Conservation (phyloP, 2,888 invertebrate species). For the Choristoneura rosaceana region DNA sequence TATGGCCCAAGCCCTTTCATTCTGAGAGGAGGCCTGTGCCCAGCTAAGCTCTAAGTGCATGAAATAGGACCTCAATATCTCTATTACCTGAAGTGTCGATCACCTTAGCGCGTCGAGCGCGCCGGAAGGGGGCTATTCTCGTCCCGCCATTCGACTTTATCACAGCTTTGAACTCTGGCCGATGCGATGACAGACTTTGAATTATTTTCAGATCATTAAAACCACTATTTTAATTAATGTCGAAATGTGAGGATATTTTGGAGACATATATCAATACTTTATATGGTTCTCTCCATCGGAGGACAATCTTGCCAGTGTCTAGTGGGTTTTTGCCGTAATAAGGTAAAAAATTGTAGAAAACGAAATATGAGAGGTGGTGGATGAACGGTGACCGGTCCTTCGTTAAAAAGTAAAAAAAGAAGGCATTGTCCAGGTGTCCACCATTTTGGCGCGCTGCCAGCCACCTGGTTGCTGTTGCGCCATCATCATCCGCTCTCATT, state of each 20-base stretch:
- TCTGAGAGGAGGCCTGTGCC: too few relatives aligned
- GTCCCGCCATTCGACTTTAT: conserved; percentile 35
- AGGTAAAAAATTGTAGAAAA: too few relatives aligned
- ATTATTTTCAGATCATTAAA: conserved; percentile 29
- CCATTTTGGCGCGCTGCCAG: conserved; percentile 30
- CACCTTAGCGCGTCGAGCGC: conserved; percentile 21
- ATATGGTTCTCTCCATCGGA: too few relatives aligned
- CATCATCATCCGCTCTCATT: conserved; percentile 25
- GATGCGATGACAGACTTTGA: conserved; percentile 27
- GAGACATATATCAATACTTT: not conserved
- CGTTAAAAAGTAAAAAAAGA: too few relatives aligned
- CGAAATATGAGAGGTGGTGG: too few relatives aligned
- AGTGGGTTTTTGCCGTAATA: too few relatives aligned
- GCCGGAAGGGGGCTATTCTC: conserved; percentile 39
- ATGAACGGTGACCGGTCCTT: too few relatives aligned
- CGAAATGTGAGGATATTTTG: conserved; percentile 5
- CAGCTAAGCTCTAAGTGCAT: not conserved
- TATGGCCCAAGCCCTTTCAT: too few relatives aligned
- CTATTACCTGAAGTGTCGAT: conserved; percentile 39
- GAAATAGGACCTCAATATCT: not conserved
- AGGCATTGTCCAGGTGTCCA: conserved; percentile 11
- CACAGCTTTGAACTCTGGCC: conserved; percentile 29
- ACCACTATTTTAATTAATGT: conserved; percentile 35
- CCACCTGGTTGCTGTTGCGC: conserved; percentile 25
- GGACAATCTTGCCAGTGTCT: too few relatives aligned